Percentiles rank a stretch among this genome's conserved stretches.
Conservation (phyloP, 2,888 invertebrate genomes). For the Epinotia demarniana region DNA sequence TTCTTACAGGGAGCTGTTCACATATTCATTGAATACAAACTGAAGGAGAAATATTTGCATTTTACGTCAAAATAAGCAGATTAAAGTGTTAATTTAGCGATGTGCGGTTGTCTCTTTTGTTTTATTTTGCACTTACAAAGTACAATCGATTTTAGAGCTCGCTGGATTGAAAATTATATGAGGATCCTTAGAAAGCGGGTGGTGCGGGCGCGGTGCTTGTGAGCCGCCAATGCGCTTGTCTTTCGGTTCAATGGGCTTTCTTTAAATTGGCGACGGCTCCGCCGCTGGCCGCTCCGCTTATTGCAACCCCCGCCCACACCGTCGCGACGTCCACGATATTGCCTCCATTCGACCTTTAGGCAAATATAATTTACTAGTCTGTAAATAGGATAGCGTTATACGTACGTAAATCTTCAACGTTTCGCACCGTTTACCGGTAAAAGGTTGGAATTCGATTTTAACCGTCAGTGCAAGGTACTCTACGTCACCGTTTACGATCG, state of each 20-base stretch:
- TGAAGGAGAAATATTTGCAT: not conserved
- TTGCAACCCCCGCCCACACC: constrained; percentile 81
- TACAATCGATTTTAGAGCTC: constrained; percentile 84
- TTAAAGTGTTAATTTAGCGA: constrained; percentile 70
- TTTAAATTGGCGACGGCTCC: constrained; percentile 85
- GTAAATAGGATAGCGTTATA: constrained; percentile 79
- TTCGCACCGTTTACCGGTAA: constrained; percentile 67
- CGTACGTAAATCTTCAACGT: constrained; percentile 76
- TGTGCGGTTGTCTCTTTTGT: constrained; percentile 65
- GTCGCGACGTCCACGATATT: constrained; percentile 82
- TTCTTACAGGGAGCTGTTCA: not conserved
- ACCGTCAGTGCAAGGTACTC: constrained; percentile 56
- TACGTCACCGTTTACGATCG: constrained; percentile 63
- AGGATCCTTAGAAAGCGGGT: constrained; percentile 73
- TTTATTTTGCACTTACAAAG: constrained; percentile 81
- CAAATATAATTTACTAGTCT: constrained; percentile 81
- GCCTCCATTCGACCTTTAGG: constrained; percentile 82
- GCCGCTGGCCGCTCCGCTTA: constrained; percentile 81
- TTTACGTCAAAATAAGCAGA: constrained; percentile 46
- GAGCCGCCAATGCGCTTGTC: constrained; percentile 85
- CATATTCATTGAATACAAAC: not conserved
- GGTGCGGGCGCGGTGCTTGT: constrained; percentile 74
- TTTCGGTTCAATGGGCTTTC: constrained; percentile 86
- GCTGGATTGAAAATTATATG: constrained; percentile 85
- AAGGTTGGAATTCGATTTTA: constrained; percentile 75